Evolutionary conservation across 2,113 vertebrate genomes (phyloP), one percentile per base, ranked within the genome.

Genomic region (Malurus elegans): DNA sequence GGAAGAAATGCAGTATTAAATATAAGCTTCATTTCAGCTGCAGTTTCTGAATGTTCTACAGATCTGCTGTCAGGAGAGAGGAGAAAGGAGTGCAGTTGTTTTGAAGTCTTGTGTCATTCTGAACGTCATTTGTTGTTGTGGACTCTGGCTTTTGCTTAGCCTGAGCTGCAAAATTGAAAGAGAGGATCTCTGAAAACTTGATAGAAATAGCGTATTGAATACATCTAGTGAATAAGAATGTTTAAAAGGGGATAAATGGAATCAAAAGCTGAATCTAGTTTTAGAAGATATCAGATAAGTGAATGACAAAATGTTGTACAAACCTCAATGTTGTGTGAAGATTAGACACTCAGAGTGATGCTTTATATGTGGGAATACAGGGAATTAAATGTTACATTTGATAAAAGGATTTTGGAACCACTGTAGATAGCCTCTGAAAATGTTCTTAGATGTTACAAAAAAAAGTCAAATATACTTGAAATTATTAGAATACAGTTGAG

Each of bases 271-370:
- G 36, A 51, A 51, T 73, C 18, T 78, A n/a, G 40, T 44, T 73
- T 21, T 38, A 36, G 60, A 44, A 56, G 6, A 14, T 56, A 31
- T 6, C 73, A 28, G 19, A 5, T 38, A 60, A 48, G 17, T 32
- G 25, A 12, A 19, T 72, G 42, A 56, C 10, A 23, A 57, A 85
- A 32, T 25, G 7, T 20, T 53, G 14, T 73, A 8, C 4, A 29
- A 34, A 61, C 61, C 13, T 50, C 20, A 23, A 0, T 0, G 4
- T 38, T 50, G 20, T 71, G 36, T 62, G 36, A 47, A 25, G 47
- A 36, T 34, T 14, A 48, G 47, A 47, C 3, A 4, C 18, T 18
- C 0, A 0, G 47, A 16, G 47, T 44, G 24, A 57, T n/a, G 32
- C 25, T 51, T 82, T 57, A 26, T 62, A 38, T 38, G 9, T 60